phyloP scores from a whole-genome alignment of 2,797 vertebrate species.

The Orientallactaga sibirica region DNA sequence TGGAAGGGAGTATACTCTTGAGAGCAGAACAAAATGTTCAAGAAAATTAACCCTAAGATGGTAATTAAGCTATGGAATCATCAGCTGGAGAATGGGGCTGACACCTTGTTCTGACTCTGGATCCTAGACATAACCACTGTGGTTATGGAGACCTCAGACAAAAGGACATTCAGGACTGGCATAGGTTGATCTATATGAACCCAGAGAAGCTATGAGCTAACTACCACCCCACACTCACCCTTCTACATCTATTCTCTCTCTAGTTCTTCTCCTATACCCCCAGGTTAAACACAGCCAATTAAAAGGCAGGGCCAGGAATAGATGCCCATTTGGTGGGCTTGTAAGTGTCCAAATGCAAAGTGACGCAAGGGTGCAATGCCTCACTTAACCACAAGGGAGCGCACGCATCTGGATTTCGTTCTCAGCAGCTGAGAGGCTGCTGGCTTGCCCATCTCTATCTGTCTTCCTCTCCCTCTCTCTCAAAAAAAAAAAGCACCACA shows the following conservation, averaged over 20 bases:
- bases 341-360: conserved; percentile 20
- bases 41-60: conserved; percentile 73
- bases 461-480: no score
- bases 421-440: no score
- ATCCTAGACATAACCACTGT: conserved; percentile 25
- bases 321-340: background rate
- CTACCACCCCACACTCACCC: background rate
- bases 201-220: conserved; percentile 22
- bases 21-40: conserved; percentile 75
- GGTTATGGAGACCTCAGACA: conserved; percentile 43
- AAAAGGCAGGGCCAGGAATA: conserved; percentile 18
- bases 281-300: conserved; percentile 5
- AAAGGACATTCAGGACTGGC: background rate
- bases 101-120: conserved; percentile 63
- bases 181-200: background rate
- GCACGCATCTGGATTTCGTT: no score
- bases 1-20: conserved; percentile 66
- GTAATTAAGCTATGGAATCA: conserved; percentile 74
- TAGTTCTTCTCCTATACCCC: background rate
- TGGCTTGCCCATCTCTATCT: no score
- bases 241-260: background rate
- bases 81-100: conserved; percentile 53
- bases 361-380: no score
- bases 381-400: no score
- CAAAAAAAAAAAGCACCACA: background rate